Conservation (phyloP, 2,797 vertebrate species). For the Harpagifer antarcticus region DNA sequence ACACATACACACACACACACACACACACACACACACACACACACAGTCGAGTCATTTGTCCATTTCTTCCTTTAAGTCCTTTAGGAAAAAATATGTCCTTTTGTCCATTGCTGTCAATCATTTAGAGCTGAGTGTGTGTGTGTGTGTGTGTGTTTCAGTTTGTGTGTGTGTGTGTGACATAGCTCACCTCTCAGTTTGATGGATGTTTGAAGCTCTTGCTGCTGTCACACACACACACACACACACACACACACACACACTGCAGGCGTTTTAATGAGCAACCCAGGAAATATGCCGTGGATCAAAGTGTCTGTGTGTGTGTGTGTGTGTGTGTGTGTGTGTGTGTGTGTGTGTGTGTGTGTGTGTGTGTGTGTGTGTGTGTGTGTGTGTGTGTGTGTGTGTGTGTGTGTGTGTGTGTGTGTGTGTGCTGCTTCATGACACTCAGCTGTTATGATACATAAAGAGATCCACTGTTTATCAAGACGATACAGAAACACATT, state of each 20-base stretch:
- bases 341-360: constrained; percentile 1
- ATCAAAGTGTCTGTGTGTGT: constrained; percentile 43
- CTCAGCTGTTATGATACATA: background rate
- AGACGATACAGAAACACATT: no score
- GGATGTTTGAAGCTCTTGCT: constrained; percentile 64
- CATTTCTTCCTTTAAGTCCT: no score
- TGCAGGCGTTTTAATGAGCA: constrained; percentile 55
- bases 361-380: background rate
- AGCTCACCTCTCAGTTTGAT: constrained; percentile 65
- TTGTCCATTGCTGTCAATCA: constrained; percentile 57
- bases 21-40: no score
- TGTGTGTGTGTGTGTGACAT: constrained; percentile 45
- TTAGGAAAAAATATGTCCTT: background rate
- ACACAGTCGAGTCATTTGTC: background rate
- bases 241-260: constrained; percentile 36
- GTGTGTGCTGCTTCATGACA: background rate
- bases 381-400: background rate
- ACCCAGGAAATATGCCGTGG: constrained; percentile 25
- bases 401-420: no score
- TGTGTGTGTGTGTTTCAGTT: constrained; percentile 1
- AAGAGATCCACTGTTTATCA: no score
- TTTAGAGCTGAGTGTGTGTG: constrained; percentile 2
- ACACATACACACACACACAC: no score
- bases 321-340: background rate
- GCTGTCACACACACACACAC: constrained; percentile 38